These are phyloP conservation scores for Leucoraja ocellata DNA, from an alignment of 2,797 vertebrate species.

Conservation along the genomic window DNA sequence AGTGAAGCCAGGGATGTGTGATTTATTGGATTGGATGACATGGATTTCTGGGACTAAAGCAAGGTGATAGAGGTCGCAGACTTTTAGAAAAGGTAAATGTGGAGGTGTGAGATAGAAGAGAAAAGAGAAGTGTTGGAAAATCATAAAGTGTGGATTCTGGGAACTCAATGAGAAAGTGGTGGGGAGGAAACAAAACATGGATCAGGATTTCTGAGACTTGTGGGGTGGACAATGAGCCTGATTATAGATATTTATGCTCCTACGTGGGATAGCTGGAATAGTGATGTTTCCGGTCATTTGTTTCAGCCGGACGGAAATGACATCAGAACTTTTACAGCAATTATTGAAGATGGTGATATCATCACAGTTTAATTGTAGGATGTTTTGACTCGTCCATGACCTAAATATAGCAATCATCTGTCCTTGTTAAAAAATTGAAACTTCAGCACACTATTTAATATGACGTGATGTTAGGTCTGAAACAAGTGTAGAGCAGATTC, in stretches of 20 bases:
- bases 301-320: background rate
- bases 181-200: background rate
- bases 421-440: too few species aligned
- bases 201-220: background rate
- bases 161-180: background rate
- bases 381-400: background rate
- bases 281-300: background rate
- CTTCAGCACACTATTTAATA: too few species aligned
- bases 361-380: background rate
- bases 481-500: too few species aligned
- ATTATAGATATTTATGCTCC: background rate
- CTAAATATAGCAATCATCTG: background rate
- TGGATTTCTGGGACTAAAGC: background rate
- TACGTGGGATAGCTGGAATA: background rate
- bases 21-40: background rate
- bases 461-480: too few species aligned
- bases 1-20: background rate
- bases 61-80: background rate
- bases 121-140: too few species aligned
- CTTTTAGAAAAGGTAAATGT: background rate
- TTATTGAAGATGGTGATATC: background rate
- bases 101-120: too few species aligned
- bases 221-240: background rate
- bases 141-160: background rate
- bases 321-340: background rate